Percentiles rank a stretch among this genome's conserved stretches.
Conservation (phyloP, 2,797 vertebrate species). For the Pangasius mekongensis region DNA sequence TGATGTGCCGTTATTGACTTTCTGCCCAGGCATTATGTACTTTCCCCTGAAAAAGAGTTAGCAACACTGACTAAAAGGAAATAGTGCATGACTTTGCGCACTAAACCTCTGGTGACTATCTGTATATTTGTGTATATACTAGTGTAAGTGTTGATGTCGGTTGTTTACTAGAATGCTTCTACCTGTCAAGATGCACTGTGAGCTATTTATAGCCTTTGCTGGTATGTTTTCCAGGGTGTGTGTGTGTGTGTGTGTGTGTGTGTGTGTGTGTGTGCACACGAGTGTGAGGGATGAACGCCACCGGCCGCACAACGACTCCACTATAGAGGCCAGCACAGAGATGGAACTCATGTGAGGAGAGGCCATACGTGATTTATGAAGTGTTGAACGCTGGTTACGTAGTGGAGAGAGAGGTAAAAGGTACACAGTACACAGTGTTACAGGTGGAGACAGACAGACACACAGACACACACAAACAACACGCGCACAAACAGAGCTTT, state of each 20-base stretch:
- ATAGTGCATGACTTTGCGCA: not conserved
- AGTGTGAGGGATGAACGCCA: not conserved
- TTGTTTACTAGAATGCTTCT: constrained; percentile 6
- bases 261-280: constrained; percentile 31
- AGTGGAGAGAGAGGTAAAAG: constrained; percentile 60
- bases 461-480: constrained; percentile 45
- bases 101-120: not conserved
- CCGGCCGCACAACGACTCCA: constrained; percentile 61
- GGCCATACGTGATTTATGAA: constrained; percentile 77
- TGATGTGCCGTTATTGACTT: not conserved
- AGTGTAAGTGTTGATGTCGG: not conserved
- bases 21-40: not conserved
- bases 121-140: not conserved
- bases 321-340: constrained; percentile 64
- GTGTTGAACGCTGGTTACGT: constrained; percentile 74
- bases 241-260: constrained; percentile 35
- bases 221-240: constrained; percentile 15
- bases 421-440: constrained; percentile 74
- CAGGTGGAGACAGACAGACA: constrained; percentile 63
- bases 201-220: constrained; percentile 6
- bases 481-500: constrained; percentile 6
- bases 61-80: not conserved
- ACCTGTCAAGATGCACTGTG: constrained; percentile 28
- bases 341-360: constrained; percentile 67
- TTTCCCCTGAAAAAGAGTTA: not conserved